Conservation (phyloP, 2,888 invertebrate species). For the Yponomeuta evonymella region DNA sequence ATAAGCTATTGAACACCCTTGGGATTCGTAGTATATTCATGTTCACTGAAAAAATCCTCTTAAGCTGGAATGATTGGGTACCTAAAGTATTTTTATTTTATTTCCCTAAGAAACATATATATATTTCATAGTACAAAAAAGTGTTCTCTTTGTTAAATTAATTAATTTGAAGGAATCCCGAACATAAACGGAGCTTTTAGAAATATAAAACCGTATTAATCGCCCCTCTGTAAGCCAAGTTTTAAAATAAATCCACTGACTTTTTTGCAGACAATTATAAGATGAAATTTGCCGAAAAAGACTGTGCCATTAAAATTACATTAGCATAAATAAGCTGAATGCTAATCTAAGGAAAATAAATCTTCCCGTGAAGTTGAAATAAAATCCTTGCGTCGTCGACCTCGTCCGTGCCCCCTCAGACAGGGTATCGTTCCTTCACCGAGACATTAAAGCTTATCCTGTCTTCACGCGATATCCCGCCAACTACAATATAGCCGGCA, state of each 20-base stretch:
- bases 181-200: neutral
- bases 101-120: no score
- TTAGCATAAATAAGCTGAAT: conserved; percentile 75
- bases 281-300: conserved; percentile 74
- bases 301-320: conserved; percentile 74
- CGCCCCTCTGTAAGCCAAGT: conserved; percentile 57
- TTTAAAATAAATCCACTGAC: conserved; percentile 64
- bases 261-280: conserved; percentile 46
- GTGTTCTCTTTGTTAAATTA: neutral
- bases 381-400: conserved; percentile 48
- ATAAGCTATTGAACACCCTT: no score
- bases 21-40: no score
- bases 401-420: conserved; percentile 14
- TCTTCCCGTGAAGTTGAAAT: conserved; percentile 65
- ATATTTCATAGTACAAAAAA: no score
- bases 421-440: neutral
- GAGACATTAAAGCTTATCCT: neutral
- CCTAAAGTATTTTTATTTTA: no score
- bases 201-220: conserved; percentile 6
- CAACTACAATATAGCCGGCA: neutral
- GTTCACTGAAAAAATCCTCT: no score
- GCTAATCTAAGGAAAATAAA: conserved; percentile 75
- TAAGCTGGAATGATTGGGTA: no score
- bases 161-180: neutral
- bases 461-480: neutral